phyloP scores from a whole-genome alignment of 2,797 vertebrate genomes.

The Siniperca scherzeri region DNA sequence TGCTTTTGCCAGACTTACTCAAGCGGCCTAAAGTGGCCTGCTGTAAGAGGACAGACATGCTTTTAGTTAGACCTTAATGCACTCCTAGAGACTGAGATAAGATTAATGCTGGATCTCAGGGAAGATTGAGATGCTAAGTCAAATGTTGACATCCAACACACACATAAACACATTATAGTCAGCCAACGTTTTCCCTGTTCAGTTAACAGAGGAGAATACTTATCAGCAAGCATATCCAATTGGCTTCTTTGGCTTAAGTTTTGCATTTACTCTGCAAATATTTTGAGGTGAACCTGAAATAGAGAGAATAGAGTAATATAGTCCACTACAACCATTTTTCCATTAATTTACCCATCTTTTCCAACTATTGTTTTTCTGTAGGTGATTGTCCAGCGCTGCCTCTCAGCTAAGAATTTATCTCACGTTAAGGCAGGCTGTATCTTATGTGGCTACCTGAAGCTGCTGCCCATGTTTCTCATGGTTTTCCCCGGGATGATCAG shows the following conservation, averaged over 20 bases:
- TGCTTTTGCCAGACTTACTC: constrained; percentile 30
- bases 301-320: background rate
- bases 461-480: constrained; percentile 96
- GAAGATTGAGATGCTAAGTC: constrained; percentile 14
- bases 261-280: constrained; percentile 1
- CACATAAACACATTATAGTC: constrained; percentile 26
- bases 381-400: constrained; percentile 97
- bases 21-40: constrained; percentile 15
- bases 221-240: background rate
- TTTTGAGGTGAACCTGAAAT: background rate
- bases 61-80: constrained; percentile 57
- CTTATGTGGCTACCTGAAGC: constrained; percentile 94
- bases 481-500: constrained; percentile 99
- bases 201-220: background rate
- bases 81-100: constrained; percentile 41
- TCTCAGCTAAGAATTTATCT: constrained; percentile 94
- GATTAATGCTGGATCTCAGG: constrained; percentile 28
- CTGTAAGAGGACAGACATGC: constrained; percentile 24
- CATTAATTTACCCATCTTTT: background rate
- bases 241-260: background rate
- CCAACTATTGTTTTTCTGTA: constrained; percentile 58
- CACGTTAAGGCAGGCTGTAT: constrained; percentile 95
- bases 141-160: constrained; percentile 23
- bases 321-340: background rate
- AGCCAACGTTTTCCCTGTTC: background rate